Percentiles rank a stretch among this genome's conserved stretches.
phyloP scores from a whole-genome alignment of 1,140 invertebrate species.

The Heterodera schachtii region DNA sequence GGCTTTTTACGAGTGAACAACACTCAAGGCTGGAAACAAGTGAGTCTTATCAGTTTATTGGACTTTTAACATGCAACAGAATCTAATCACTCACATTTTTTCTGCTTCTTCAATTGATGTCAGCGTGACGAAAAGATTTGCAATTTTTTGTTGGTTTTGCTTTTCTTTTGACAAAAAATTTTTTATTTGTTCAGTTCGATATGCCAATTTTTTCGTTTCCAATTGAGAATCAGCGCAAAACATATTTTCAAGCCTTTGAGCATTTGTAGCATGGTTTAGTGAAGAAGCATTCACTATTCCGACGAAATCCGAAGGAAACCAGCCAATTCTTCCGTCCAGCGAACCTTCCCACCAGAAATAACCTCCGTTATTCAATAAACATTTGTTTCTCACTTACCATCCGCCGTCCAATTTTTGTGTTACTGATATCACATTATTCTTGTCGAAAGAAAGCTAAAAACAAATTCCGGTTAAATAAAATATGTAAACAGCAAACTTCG shows the following conservation, averaged over 20 bases:
- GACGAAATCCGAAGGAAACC: conserved; percentile 98
- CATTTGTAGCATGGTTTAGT: neutral
- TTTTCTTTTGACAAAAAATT: conserved; percentile 41
- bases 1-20: neutral
- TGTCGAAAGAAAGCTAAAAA: conserved; percentile 86
- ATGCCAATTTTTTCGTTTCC: conserved; percentile 28
- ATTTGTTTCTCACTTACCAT: conserved; percentile 7
- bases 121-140: neutral
- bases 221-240: conserved; percentile 11
- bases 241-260: conserved; percentile 11
- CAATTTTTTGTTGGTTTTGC: conserved; percentile 75
- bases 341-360: conserved; percentile 92
- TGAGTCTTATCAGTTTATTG: too few relatives aligned
- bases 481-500: conserved; percentile 73
- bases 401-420: conserved; percentile 92
- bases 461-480: neutral
- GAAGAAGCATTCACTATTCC: conserved; percentile 67
- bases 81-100: neutral
- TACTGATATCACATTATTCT: conserved; percentile 92
- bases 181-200: conserved; percentile 39
- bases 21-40: neutral
- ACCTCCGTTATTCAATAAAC: neutral
- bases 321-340: conserved; percentile 87
- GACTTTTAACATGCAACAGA: neutral
- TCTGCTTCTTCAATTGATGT: neutral